Conservation (phyloP, 2,888 invertebrate genomes). For the Cerceris ruficornis region DNA sequence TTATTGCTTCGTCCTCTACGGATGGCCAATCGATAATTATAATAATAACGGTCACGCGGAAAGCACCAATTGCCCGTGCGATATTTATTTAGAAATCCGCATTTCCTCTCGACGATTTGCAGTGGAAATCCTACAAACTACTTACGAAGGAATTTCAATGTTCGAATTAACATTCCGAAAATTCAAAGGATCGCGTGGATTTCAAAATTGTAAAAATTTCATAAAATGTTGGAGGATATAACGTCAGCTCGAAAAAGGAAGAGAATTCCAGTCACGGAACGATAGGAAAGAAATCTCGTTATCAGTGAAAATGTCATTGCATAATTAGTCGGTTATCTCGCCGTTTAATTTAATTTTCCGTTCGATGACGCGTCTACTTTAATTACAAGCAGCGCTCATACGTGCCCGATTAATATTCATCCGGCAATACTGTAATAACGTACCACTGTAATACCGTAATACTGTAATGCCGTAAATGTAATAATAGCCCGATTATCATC, state of each 20-base stretch:
- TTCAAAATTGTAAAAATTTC: no score
- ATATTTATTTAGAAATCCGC: slow-evolving; percentile 50
- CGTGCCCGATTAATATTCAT: slow-evolving; percentile 69
- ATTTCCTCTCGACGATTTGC: neutral
- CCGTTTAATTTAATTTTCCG: slow-evolving; percentile 65
- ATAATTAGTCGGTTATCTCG: slow-evolving; percentile 58
- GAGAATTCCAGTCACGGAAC: neutral
- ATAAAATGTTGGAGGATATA: neutral
- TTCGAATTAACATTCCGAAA: no score
- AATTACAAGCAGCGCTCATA: slow-evolving; percentile 63
- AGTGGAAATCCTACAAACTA: slow-evolving; percentile 11
- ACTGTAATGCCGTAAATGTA: slow-evolving; percentile 62
- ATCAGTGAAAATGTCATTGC: slow-evolving; percentile 45
- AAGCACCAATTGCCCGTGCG: slow-evolving; percentile 53
- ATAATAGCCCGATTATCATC: slow-evolving; percentile 66
- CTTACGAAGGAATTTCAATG: neutral
- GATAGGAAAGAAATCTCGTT: slow-evolving; percentile 41
- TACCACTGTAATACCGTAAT: slow-evolving; percentile 60
- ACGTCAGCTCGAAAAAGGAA: neutral
- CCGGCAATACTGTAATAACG: slow-evolving; percentile 66
- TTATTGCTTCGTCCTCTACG: slow-evolving; percentile 50
- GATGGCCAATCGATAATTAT: slow-evolving; percentile 57
- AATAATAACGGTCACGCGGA: slow-evolving; percentile 42
- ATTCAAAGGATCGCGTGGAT: no score
- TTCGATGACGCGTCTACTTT: slow-evolving; percentile 67